Evolutionary conservation across 2,113 vertebrate species (phyloP).

Genomic region (Gymnogyps californianus): DNA sequence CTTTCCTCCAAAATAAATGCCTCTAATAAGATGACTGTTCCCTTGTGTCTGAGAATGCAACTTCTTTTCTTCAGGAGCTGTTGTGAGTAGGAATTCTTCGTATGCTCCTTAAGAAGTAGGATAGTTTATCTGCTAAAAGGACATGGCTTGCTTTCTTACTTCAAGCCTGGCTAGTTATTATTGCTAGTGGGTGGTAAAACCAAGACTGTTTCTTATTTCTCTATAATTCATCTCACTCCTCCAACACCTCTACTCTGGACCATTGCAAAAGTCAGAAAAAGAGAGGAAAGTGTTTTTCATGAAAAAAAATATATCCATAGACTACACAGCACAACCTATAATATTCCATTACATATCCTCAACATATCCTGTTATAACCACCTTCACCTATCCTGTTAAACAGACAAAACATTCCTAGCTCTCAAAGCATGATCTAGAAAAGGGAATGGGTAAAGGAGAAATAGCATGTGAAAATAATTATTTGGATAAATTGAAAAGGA

Average conservation of each 20-base stretch:
- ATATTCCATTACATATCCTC: background rate
- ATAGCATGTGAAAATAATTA: background rate
- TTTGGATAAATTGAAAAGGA: background rate
- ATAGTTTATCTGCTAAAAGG: background rate
- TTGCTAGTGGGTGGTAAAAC: background rate
- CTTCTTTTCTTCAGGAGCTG: background rate
- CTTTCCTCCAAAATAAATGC: background rate
- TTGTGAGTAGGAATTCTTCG: background rate
- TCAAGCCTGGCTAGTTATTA: background rate
- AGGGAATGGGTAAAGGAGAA: background rate
- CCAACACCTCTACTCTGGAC: background rate
- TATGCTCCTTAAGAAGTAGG: background rate
- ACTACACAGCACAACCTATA: background rate
- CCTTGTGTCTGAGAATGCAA: background rate
- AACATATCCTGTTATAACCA: background rate
- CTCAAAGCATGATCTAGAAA: background rate
- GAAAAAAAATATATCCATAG: background rate
- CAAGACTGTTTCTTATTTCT: background rate
- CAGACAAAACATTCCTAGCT: background rate
- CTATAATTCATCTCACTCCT: background rate
- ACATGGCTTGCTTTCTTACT: background rate
- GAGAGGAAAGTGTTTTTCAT: background rate
- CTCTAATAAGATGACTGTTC: background rate
- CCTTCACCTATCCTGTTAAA: background rate
- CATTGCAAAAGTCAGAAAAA: background rate